phyloP scores from a whole-genome alignment of 2,113 vertebrate genomes.

The Picathartes gymnocephalus region DNA sequence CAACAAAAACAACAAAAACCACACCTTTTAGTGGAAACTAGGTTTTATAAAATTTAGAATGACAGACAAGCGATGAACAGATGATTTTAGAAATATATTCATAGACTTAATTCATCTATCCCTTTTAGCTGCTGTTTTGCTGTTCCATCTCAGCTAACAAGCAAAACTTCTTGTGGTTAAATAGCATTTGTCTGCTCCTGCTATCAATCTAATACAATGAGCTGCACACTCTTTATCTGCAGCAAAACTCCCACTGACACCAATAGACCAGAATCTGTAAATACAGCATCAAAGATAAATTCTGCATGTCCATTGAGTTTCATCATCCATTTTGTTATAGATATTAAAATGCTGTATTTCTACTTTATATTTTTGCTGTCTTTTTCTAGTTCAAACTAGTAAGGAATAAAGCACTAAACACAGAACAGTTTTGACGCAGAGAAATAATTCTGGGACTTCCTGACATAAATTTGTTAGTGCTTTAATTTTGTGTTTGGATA shows the following conservation, averaged over 20 bases:
- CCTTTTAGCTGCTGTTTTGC: neutral
- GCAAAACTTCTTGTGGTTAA: constrained; percentile 11
- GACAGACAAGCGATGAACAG: neutral
- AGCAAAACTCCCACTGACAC: neutral
- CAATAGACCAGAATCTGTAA: neutral
- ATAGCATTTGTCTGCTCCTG: neutral
- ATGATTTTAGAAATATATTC: neutral
- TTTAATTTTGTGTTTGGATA: neutral
- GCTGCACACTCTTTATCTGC: neutral
- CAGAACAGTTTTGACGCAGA: neutral
- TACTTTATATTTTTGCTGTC: neutral
- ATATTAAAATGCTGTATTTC: neutral
- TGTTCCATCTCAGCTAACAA: constrained; percentile 1
- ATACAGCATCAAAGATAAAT: neutral
- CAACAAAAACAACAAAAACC: neutral
- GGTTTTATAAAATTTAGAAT: neutral
- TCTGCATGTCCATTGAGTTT: neutral
- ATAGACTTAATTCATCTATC: neutral
- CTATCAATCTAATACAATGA: neutral
- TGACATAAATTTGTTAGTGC: neutral
- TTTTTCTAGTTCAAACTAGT: neutral
- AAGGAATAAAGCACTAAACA: neutral
- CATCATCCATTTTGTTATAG: neutral
- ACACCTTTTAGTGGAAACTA: neutral
- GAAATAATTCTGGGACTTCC: neutral